A percentile compares a stretch with the other conserved stretches of the same genome.
Evolutionary conservation across 2,888 invertebrate genomes (phyloP).

Genomic region (Dasypolia templi): DNA sequence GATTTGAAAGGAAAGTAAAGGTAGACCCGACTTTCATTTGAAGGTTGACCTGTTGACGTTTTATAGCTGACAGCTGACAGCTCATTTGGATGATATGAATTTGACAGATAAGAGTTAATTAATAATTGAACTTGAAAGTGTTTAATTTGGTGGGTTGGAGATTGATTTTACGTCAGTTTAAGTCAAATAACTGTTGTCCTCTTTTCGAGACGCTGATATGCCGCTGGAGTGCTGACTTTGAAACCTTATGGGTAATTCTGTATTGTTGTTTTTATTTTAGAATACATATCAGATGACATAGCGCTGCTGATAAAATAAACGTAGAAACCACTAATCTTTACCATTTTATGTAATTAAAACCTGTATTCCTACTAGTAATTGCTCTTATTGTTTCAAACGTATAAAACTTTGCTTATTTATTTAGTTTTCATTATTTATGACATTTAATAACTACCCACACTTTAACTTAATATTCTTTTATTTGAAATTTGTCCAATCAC

Average conservation of each 20-base stretch:
- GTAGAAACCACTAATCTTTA: background rate
- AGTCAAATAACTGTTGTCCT: background rate
- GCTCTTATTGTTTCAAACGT: background rate
- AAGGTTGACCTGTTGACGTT: conserved; percentile 56
- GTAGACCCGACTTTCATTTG: conserved; percentile 48
- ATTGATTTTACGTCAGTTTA: background rate
- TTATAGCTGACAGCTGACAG: conserved; percentile 47
- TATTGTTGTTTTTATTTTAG: conserved; percentile 12
- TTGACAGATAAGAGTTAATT: conserved; percentile 25
- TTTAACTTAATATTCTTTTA: background rate
- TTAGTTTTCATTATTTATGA: background rate
- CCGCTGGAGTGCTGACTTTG: conserved; percentile 7
- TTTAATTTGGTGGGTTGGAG: conserved; percentile 7
- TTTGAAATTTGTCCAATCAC: background rate
- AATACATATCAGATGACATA: conserved; percentile 29
- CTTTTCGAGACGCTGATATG: conserved; percentile 10
- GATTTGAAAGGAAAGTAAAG: background rate
- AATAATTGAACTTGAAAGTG: conserved; percentile 19
- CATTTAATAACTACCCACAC: conserved; percentile 38
- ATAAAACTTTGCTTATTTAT: background rate
- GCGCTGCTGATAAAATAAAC: conserved; percentile 11
- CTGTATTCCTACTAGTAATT: background rate
- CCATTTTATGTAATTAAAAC: background rate
- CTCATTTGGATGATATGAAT: background rate
- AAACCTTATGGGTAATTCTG: conserved; percentile 7